phyloP scores from a whole-genome alignment of 2,113 vertebrate genomes.

The Ptilonorhynchus violaceus region DNA sequence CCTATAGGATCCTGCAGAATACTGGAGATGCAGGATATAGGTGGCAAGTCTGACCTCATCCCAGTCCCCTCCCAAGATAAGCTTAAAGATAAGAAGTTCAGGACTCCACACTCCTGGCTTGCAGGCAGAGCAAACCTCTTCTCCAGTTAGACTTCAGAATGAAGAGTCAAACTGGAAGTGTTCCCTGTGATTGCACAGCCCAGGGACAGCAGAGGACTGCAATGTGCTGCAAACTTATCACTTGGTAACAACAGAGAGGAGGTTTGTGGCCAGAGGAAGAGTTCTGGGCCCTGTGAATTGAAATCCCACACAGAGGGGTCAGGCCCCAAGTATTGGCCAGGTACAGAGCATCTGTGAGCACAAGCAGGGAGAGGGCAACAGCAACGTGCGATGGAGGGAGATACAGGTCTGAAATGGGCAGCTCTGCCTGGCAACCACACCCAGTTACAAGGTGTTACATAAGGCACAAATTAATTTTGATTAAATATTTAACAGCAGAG shows the following conservation, averaged over 20 bases:
- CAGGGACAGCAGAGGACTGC: background rate
- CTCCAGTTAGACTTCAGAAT: background rate
- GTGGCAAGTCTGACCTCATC: background rate
- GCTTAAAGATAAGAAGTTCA: background rate
- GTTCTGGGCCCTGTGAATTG: background rate
- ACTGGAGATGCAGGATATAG: background rate
- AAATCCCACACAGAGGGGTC: background rate
- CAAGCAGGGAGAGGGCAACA: background rate
- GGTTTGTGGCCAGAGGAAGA: background rate
- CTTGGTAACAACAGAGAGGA: background rate
- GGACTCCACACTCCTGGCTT: background rate
- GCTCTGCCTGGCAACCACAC: background rate
- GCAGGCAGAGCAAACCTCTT: background rate
- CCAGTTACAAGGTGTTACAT: background rate
- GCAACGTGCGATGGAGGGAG: background rate
- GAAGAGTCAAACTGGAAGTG: background rate
- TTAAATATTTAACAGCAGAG: slow-evolving; percentile 14
- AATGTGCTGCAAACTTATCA: background rate
- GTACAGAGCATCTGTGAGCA: background rate
- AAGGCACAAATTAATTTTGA: background rate
- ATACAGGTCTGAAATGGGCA: background rate
- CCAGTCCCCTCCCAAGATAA: background rate
- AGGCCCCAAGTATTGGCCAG: background rate
- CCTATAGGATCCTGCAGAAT: background rate
- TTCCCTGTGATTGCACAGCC: background rate